phyloP scores from a whole-genome alignment of 2,797 vertebrate genomes.

The Aulostomus chinensis region DNA sequence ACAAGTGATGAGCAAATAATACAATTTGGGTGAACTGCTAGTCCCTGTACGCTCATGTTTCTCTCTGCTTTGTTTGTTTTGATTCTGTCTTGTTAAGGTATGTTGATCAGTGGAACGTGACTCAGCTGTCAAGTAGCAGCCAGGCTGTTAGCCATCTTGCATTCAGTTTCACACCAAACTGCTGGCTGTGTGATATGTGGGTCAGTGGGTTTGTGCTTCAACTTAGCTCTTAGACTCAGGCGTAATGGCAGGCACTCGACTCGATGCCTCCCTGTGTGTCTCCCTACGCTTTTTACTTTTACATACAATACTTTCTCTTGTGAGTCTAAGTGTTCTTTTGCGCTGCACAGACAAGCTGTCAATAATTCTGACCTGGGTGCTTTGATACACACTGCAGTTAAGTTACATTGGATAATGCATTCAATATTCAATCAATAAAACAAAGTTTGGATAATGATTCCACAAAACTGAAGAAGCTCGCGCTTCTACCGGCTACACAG shows the following conservation, averaged over 20 bases:
- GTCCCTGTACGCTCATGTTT: background rate
- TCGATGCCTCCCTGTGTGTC: conserved; percentile 33
- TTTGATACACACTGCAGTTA: no score
- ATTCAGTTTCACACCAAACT: conserved; percentile 16
- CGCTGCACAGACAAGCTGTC: no score
- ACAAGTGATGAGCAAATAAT: no score
- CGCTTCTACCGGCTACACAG: no score
- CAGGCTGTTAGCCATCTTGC: conserved; percentile 4
- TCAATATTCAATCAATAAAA: no score
- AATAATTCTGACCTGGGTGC: no score
- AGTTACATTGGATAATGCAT: no score
- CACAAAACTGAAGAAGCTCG: no score
- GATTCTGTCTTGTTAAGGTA: conserved; percentile 7
- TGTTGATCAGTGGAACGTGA: conserved; percentile 33
- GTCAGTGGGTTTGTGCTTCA: conserved; percentile 68
- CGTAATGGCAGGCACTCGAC: conserved; percentile 14
- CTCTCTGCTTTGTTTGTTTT: background rate
- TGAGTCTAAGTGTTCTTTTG: no score
- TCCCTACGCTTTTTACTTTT: conserved; percentile 18
- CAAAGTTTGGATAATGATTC: no score
- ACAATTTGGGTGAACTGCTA: background rate
- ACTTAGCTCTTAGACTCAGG: conserved; percentile 37
- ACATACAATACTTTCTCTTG: conserved; percentile 2
- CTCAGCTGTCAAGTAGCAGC: conserved; percentile 22
- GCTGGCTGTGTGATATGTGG: conserved; percentile 58